These are phyloP conservation scores for Etia nguti DNA, from an alignment of 2,113 vertebrate species.

Conservation along the genomic window DNA sequence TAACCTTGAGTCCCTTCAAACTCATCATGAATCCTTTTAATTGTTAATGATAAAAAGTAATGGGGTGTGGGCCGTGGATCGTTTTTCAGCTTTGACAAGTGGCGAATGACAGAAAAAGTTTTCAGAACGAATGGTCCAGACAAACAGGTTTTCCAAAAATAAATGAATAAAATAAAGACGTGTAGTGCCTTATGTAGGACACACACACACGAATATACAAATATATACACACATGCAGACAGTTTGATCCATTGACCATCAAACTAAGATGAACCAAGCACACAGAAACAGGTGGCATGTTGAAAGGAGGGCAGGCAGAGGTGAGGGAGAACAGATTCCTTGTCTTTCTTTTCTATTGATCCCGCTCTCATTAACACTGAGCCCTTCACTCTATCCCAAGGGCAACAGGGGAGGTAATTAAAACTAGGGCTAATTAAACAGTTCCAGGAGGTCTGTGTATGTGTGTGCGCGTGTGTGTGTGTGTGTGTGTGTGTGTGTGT, in stretches of 20 bases:
- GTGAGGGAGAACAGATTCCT: conserved; percentile 33
- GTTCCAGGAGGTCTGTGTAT: conserved; percentile 15
- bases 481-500: neutral
- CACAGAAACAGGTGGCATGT: conserved; percentile 20
- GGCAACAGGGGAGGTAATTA: conserved; percentile 64
- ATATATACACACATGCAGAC: neutral
- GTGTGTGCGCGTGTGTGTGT: neutral
- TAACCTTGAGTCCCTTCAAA: neutral
- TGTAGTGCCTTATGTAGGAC: neutral
- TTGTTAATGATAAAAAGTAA: neutral
- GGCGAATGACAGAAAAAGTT: neutral
- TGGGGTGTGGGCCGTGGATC: neutral
- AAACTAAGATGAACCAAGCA: neutral
- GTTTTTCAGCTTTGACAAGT: neutral
- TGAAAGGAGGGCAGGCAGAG: conserved; percentile 1
- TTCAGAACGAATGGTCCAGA: neutral
- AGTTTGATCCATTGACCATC: conserved; percentile 8
- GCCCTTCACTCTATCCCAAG: conserved; percentile 54
- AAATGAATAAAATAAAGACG: neutral
- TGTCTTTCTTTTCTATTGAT: conserved; percentile 57
- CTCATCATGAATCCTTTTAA: neutral
- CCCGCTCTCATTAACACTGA: conserved; percentile 61
- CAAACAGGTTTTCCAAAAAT: neutral
- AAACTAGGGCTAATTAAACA: conserved; percentile 63
- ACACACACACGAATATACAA: neutral